Conservation (phyloP, 2,797 vertebrate genomes). For the Ctenosaura bakeri region DNA sequence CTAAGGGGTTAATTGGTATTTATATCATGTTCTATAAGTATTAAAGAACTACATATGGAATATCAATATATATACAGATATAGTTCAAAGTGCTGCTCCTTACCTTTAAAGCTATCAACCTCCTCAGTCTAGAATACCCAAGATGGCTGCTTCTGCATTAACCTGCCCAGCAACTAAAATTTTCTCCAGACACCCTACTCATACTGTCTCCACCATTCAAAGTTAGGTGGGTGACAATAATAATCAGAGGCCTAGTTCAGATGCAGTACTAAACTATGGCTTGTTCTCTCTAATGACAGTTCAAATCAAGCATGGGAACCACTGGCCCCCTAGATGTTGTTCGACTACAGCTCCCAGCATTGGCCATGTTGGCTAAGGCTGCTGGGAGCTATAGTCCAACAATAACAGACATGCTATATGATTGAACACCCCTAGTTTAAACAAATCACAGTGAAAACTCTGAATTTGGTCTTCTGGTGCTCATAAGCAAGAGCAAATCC, state of each 20-base stretch:
- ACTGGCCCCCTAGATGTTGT: no score
- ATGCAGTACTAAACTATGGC: background rate
- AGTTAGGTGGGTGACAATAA: background rate
- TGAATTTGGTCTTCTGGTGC: background rate
- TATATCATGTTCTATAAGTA: background rate
- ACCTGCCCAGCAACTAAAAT: background rate
- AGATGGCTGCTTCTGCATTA: background rate
- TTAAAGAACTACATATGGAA: background rate
- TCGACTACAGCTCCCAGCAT: no score
- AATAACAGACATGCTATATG: no score
- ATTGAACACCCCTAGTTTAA: background rate
- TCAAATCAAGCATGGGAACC: no score
- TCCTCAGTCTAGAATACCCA: background rate
- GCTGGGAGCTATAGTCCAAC: background rate
- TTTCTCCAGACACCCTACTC: background rate
- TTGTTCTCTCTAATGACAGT: background rate
- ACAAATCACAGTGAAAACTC: background rate
- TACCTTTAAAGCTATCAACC: background rate
- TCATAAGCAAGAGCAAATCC: background rate
- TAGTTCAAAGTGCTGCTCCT: background rate
- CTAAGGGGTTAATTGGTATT: background rate
- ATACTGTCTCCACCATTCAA: background rate
- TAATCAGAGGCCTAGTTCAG: background rate
- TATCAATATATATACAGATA: background rate
- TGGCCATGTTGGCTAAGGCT: background rate